Evolutionary conservation across 2,113 vertebrate species (phyloP), one percentile per base, ranked within the genome.

Genomic region (Apodemus sylvaticus): DNA sequence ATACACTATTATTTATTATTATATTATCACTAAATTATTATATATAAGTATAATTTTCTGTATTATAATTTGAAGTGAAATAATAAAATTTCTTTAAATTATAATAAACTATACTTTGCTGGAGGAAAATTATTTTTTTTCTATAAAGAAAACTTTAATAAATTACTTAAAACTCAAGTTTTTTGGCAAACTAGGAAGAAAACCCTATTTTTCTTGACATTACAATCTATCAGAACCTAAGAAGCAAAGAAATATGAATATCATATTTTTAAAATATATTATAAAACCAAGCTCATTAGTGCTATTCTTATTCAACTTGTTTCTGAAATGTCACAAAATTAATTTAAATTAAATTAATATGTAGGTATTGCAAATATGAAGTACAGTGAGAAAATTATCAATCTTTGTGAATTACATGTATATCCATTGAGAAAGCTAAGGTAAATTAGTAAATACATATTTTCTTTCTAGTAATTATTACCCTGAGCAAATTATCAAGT

Each of bases 211-310:
- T 91, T 87, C 66, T 89, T 89, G 20, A 55, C 51, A 79, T 70
- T 95, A 6, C 64, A 88, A 79, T 93, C 64, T 81, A 24, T 16
- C 68, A 78, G 45, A 95, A 96, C 70, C 45, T 16, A 42, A 36
- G 55, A 94, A 96, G 73, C 1, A 68, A n/a, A 60, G 20, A 86
- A 76, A 81, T 85, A 88, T 39, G 85, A 36, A 82, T 14, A 48
- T 53, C 77, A 79, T 79, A 51, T 55, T 55, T 79, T 79, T 55
- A 55, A 79, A 17, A 4, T 34, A 4, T 53, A 79, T 42, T 1
- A 42, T 31, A 68, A 95, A 58, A 85, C 19, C 34, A 88, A 94
- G 16, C 22, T 48, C 55, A 64, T 26, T 85, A 64, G 89, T 19
- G 34, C 7, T 91, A 64, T 76, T 77, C 53, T 73, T 29, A 87